phyloP scores from a whole-genome alignment of 1,140 invertebrate species.

The Adoxophyes honmai region DNA sequence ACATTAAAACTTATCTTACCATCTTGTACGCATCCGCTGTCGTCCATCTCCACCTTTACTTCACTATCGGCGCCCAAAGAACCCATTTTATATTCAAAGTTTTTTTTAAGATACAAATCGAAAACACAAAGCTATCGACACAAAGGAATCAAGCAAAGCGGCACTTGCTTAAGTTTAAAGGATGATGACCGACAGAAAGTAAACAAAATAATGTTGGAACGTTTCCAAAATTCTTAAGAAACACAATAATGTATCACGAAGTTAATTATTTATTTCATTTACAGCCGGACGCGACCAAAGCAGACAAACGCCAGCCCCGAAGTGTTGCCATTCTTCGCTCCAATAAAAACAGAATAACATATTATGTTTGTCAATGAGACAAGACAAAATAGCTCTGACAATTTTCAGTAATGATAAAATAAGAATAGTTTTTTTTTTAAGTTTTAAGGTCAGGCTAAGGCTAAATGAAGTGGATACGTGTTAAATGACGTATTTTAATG shows the following conservation, averaged over 20 bases:
- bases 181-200: slow-evolving; percentile 25
- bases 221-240: slow-evolving; percentile 33
- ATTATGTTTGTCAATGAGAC: too few relatives aligned
- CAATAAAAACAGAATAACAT: too few relatives aligned
- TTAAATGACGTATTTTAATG: too few relatives aligned
- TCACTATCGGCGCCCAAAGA: slow-evolving; percentile 35
- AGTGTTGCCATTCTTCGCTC: background rate
- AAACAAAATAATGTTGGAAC: slow-evolving; percentile 42
- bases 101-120: background rate
- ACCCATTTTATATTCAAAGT: slow-evolving; percentile 38
- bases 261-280: slow-evolving; percentile 8
- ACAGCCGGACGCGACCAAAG: background rate
- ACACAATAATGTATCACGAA: background rate
- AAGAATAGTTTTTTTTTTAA: too few relatives aligned
- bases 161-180: slow-evolving; percentile 8
- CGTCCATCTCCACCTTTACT: slow-evolving; percentile 39
- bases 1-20: slow-evolving; percentile 33
- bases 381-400: too few relatives aligned
- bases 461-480: too few relatives aligned
- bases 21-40: slow-evolving; percentile 57
- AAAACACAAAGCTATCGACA: background rate
- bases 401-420: too few relatives aligned
- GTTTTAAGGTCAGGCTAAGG: too few relatives aligned
- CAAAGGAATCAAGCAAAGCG: background rate
- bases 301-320: background rate